phyloP scores from a whole-genome alignment of 1,140 invertebrate genomes.

The Goniozus legneri region DNA sequence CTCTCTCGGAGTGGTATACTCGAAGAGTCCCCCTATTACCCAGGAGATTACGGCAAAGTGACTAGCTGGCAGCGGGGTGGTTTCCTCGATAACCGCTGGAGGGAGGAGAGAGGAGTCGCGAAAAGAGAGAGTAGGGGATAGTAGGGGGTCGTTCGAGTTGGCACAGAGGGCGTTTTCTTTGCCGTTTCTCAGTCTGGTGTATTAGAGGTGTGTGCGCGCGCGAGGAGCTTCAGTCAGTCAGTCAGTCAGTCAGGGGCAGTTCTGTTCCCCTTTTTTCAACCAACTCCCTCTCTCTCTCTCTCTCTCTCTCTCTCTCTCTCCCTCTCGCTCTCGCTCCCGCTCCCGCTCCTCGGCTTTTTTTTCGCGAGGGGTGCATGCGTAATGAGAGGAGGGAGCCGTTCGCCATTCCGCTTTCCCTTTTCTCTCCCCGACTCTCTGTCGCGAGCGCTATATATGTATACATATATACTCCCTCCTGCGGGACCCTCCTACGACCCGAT shows the following conservation, averaged over 20 bases:
- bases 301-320: too few relatives aligned
- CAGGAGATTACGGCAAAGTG: conserved; percentile 46
- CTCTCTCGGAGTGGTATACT: too few relatives aligned
- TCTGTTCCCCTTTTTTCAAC: too few relatives aligned
- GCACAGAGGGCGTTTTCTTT: conserved; percentile 30
- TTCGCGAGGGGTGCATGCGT: conserved; percentile 39
- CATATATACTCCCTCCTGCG: neutral
- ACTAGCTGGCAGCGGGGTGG: conserved; percentile 40
- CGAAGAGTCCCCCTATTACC: conserved; percentile 44
- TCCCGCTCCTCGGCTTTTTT: neutral
- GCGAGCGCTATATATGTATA: too few relatives aligned
- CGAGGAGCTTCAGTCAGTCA: conserved; percentile 38
- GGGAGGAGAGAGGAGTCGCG: conserved; percentile 16
- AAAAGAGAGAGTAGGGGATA: conserved; percentile 16
- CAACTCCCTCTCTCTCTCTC: conserved; percentile 16
- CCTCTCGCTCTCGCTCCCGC: too few relatives aligned
- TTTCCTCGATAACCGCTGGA: too few relatives aligned
- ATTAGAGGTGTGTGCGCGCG: conserved; percentile 7
- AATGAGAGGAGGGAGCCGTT: conserved; percentile 35
- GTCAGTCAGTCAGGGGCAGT: too few relatives aligned
- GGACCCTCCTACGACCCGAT: conserved; percentile 28
- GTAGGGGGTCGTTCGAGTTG: conserved; percentile 32
- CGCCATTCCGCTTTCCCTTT: conserved; percentile 30
- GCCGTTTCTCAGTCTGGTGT: conserved; percentile 8
- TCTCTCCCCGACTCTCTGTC: conserved; percentile 18